Conservation (phyloP, 1,140 invertebrate species). For the Diprion similis region DNA sequence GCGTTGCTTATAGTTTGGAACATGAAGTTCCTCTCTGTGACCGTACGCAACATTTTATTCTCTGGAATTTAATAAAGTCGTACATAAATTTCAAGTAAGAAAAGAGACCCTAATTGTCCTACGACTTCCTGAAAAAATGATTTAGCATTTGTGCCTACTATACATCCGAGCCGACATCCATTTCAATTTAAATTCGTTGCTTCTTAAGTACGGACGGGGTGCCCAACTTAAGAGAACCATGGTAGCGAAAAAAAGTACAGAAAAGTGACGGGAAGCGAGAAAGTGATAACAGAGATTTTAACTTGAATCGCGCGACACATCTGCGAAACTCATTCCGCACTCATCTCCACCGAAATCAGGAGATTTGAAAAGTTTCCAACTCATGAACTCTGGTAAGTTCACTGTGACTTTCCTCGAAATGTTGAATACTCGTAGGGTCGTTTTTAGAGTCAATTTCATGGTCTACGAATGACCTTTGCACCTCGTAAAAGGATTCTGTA, state of each 20-base stretch:
- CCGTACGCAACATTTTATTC: slow-evolving; percentile 74
- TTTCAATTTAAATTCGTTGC: slow-evolving; percentile 5
- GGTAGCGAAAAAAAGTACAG: slow-evolving; percentile 4
- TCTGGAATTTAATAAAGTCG: slow-evolving; percentile 47
- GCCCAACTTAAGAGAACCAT: not conserved
- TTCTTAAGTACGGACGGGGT: slow-evolving; percentile 13
- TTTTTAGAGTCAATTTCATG: too few relatives aligned
- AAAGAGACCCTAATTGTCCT: not conserved
- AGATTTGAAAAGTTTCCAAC: not conserved
- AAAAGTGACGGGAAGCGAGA: slow-evolving; percentile 10
- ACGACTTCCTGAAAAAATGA: not conserved
- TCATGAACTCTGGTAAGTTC: not conserved
- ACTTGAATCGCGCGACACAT: not conserved
- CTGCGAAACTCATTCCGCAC: not conserved
- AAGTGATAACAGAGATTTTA: not conserved
- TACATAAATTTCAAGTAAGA: not conserved
- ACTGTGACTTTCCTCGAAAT: too few relatives aligned
- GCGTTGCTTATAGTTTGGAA: slow-evolving; percentile 89
- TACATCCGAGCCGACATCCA: not conserved
- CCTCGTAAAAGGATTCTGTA: too few relatives aligned
- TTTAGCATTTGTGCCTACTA: not conserved
- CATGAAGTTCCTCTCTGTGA: slow-evolving; percentile 80
- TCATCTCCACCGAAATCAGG: not conserved
- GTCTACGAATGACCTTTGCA: too few relatives aligned
- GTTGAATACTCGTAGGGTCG: too few relatives aligned